Evolutionary conservation across 2,888 invertebrate species (phyloP).

Genomic region (Dicyrtoma fusca): DNA sequence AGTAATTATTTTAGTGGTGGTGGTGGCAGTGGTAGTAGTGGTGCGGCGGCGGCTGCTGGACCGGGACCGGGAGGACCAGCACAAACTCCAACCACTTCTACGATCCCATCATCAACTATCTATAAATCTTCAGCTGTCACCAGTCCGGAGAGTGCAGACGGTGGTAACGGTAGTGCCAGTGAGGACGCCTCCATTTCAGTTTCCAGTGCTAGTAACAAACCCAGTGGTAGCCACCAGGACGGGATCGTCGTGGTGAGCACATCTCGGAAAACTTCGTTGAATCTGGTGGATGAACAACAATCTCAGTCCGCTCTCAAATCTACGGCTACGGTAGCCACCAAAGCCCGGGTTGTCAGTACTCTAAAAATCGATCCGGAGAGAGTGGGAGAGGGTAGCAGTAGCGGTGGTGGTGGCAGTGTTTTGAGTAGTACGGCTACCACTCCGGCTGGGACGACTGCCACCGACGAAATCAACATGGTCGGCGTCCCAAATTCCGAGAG

Average conservation of each 20-base stretch:
- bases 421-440: background rate
- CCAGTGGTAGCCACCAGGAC: background rate
- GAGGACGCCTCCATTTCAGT: background rate
- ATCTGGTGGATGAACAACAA: conserved; percentile 18
- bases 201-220: background rate
- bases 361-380: conserved; percentile 34
- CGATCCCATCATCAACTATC: conserved; percentile 1
- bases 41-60: background rate
- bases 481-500: conserved; percentile 7
- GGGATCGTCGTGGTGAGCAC: conserved; percentile 1
- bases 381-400: conserved; percentile 7
- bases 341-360: conserved; percentile 24
- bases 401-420: background rate
- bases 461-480: conserved; percentile 10
- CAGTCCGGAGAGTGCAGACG: conserved; percentile 3
- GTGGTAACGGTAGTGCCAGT: background rate
- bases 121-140: conserved; percentile 29
- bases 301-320: background rate
- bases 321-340: conserved; percentile 1
- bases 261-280: conserved; percentile 15
- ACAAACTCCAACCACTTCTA: background rate
- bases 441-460: background rate
- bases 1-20: conserved; percentile 14
- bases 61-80: background rate
- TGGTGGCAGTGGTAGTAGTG: conserved; percentile 18